Percentiles rank a stretch among this genome's conserved stretches.
phyloP scores from a whole-genome alignment of 1,140 invertebrate species.

The Eumaeus atala region DNA sequence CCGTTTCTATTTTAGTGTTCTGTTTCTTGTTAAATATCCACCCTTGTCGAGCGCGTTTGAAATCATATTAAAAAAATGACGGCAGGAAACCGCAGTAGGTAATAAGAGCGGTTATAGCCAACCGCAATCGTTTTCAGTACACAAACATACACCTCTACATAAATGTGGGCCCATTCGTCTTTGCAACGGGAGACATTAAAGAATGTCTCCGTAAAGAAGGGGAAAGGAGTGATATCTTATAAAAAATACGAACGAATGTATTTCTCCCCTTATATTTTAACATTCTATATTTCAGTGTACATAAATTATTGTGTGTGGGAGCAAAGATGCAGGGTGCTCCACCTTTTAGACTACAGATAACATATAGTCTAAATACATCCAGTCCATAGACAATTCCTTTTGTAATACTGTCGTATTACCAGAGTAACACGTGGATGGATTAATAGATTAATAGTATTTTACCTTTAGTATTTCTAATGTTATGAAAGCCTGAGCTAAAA shows the following conservation, averaged over 20 bases:
- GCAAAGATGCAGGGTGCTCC: too few species aligned
- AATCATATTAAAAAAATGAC: constrained; percentile 31
- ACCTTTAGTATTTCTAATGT: too few species aligned
- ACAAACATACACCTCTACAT: constrained; percentile 66
- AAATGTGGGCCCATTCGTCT: constrained; percentile 70
- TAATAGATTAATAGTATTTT: too few species aligned
- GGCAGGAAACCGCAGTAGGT: constrained; percentile 57
- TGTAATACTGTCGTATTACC: too few species aligned
- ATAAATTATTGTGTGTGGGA: neutral
- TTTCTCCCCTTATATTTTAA: constrained; percentile 8
- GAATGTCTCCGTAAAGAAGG: constrained; percentile 66
- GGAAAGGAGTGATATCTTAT: constrained; percentile 57
- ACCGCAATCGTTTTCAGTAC: constrained; percentile 60
- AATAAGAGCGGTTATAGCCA: constrained; percentile 58
- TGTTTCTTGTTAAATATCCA: constrained; percentile 38
- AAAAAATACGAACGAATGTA: constrained; percentile 24
- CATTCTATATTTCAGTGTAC: neutral
- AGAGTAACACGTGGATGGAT: too few species aligned
- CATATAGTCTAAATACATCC: too few species aligned
- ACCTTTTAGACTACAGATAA: too few species aligned
- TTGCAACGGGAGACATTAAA: constrained; percentile 68
- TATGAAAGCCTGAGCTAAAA: too few species aligned
- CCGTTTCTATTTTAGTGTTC: constrained; percentile 36
- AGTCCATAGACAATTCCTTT: too few species aligned
- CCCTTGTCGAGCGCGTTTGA: constrained; percentile 7